Evolutionary conservation across 1,140 invertebrate species (phyloP), one percentile per base, ranked within the genome.

Genomic region (Drosophila pallidifrons): DNA sequence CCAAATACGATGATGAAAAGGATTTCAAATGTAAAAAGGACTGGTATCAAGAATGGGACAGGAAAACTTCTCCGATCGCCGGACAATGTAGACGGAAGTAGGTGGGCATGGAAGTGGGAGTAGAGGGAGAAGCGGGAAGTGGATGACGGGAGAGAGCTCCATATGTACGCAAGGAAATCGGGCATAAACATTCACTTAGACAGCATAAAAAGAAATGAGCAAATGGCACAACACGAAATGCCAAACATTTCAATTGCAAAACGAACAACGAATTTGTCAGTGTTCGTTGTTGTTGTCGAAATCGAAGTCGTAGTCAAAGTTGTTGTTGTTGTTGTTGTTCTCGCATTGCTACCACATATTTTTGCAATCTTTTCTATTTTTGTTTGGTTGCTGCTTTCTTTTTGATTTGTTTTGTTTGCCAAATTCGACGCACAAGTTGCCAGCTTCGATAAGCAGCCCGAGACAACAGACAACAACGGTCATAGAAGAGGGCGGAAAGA

Each of bases 111-210:
- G 20, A 3, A 25, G 20, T 25, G 1, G 0, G 20, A 25, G 3
- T 25, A 4, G 20, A 25, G 20, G 20, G 20, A 25, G 20, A 25
- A 0, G 20, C 0, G 20, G 20, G 20, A 25, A 77, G 77, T 1
- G 11, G 10, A 3, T 10, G 38, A 41, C 8, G 7, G 10, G 46
- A 28, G 1, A 5, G 16, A 1, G 11, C 8, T 8, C 15, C 51
- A 35, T 32, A 32, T 47, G 58, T 47, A 35, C 80, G 58, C 67
- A n/a, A 46, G 63, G 58, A 81, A 85, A 80, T 78, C 82, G 82
- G 82, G 76, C 82, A 86, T 78, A 76, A 87, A 70, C 82, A 81
- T 86, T 86, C 82, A 82, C 82, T 86, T 87, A 87, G 79, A 64
- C 79, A 72, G 75, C 72, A 82, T 82, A 82, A 82, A 82, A 82